Evolutionary conservation across 1,140 invertebrate species (phyloP).

Genomic region (Ectropis grisescens): DNA sequence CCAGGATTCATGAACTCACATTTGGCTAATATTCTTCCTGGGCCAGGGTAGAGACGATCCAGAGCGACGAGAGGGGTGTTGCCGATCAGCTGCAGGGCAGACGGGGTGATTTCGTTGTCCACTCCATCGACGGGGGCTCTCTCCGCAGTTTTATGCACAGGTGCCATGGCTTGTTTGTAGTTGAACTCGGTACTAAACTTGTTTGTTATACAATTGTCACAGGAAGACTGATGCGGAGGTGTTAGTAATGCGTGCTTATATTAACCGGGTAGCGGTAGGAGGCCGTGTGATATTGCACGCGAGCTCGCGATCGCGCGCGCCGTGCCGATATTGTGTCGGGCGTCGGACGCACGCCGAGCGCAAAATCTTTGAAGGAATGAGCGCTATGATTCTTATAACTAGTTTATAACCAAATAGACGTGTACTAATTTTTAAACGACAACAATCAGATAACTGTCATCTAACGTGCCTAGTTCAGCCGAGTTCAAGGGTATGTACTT

Average conservation of each 20-base stretch:
- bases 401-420: too few relatives aligned
- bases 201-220: constrained; percentile 3
- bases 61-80: constrained; percentile 52
- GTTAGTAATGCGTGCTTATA: not conserved
- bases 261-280: not conserved
- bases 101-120: constrained; percentile 43
- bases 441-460: too few relatives aligned
- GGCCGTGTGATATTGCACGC: not conserved
- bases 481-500: too few relatives aligned
- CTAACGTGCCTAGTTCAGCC: too few relatives aligned
- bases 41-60: constrained; percentile 43
- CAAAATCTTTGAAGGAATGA: too few relatives aligned
- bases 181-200: not conserved
- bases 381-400: too few relatives aligned
- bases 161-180: constrained; percentile 17
- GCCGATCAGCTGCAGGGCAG: constrained; percentile 50
- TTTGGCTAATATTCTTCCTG: constrained; percentile 48
- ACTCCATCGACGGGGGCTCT: too few relatives aligned
- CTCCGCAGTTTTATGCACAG: constrained; percentile 4
- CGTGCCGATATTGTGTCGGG: too few relatives aligned
- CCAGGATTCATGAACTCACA: constrained; percentile 62
- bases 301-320: constrained; percentile 1
- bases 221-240: constrained; percentile 1
- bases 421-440: too few relatives aligned
- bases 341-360: too few relatives aligned